These are phyloP conservation scores for Scaptomyza graminum DNA, from an alignment of 1,140 invertebrate species.

Conservation along the genomic window DNA sequence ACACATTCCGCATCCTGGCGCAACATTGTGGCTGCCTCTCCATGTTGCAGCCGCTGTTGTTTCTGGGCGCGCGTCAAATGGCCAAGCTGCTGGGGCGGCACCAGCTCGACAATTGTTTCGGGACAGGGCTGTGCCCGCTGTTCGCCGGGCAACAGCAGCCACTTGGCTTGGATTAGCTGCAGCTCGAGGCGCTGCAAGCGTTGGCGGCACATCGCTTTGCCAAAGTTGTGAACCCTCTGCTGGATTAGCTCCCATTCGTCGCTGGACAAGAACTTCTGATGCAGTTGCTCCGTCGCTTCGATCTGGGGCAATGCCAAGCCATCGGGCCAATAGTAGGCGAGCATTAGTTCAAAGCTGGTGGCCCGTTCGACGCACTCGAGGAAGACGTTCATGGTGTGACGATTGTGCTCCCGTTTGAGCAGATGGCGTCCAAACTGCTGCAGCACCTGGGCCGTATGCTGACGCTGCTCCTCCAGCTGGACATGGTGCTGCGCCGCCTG, in stretches of 20 bases:
- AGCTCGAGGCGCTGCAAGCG: conserved; percentile 61
- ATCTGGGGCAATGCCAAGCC: conserved; percentile 18
- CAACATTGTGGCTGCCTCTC: neutral
- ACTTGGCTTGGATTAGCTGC: conserved; percentile 49
- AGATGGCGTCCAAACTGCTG: conserved; percentile 60
- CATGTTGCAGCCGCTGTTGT: conserved; percentile 39
- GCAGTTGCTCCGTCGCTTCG: conserved; percentile 3
- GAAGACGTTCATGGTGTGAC: conserved; percentile 68
- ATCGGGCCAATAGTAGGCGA: conserved; percentile 70
- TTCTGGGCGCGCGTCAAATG: conserved; percentile 48
- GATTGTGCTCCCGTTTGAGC: conserved; percentile 66
- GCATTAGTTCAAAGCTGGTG: conserved; percentile 58
- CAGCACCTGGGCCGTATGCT: conserved; percentile 52
- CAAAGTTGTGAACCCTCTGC: conserved; percentile 77
- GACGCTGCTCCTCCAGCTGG: conserved; percentile 44
- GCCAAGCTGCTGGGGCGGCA: conserved; percentile 22
- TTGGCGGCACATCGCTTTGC: conserved; percentile 60
- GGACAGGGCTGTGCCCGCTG: conserved; percentile 13
- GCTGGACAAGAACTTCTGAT: conserved; percentile 56
- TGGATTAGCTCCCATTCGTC: conserved; percentile 70
- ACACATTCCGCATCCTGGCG: conserved; percentile 59
- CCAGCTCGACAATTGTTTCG: conserved; percentile 39
- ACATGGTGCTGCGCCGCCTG: conserved; percentile 53
- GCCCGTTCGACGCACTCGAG: conserved; percentile 66
- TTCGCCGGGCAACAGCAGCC: conserved; percentile 39